These are phyloP conservation scores for Bembecia ichneumoniformis DNA, from an alignment of 2,888 invertebrate species.

Conservation along the genomic window DNA sequence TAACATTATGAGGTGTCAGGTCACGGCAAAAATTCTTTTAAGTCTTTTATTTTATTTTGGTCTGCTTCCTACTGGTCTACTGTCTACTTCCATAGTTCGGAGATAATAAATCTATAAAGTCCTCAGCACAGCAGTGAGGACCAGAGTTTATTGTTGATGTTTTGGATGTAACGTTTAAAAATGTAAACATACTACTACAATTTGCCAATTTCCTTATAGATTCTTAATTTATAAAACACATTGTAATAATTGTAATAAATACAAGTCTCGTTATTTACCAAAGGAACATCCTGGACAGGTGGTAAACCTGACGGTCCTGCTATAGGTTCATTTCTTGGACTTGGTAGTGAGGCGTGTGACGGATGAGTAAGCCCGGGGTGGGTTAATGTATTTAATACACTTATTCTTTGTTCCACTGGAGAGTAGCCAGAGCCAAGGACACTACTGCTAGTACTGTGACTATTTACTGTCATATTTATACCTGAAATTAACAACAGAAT, in stretches of 20 bases:
- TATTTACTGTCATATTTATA: conserved; percentile 75
- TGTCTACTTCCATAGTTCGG: too few relatives aligned
- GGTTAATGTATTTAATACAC: conserved; percentile 49
- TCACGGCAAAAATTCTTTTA: too few relatives aligned
- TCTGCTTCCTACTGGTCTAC: too few relatives aligned
- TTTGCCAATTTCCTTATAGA: too few relatives aligned
- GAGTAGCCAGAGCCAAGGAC: conserved; percentile 51
- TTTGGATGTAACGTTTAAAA: too few relatives aligned
- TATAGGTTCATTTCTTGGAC: conserved; percentile 79
- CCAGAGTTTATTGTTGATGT: too few relatives aligned
- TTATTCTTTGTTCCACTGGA: conserved; percentile 55
- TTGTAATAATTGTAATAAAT: not conserved
- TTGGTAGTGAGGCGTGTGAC: conserved; percentile 63
- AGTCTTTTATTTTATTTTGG: too few relatives aligned
- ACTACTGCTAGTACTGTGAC: conserved; percentile 59
- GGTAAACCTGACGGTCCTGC: conserved; percentile 89
- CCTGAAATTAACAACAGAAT: conserved; percentile 38
- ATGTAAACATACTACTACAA: too few relatives aligned
- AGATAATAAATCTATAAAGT: too few relatives aligned
- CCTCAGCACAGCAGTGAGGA: too few relatives aligned
- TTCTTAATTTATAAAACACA: too few relatives aligned
- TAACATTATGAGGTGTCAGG: too few relatives aligned
- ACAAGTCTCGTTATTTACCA: conserved; percentile 79
- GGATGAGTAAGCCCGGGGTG: conserved; percentile 54
- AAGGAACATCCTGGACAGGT: conserved; percentile 90